Evolutionary conservation across 2,113 vertebrate genomes (phyloP).

Genomic region (Salvelinus fontinalis): DNA sequence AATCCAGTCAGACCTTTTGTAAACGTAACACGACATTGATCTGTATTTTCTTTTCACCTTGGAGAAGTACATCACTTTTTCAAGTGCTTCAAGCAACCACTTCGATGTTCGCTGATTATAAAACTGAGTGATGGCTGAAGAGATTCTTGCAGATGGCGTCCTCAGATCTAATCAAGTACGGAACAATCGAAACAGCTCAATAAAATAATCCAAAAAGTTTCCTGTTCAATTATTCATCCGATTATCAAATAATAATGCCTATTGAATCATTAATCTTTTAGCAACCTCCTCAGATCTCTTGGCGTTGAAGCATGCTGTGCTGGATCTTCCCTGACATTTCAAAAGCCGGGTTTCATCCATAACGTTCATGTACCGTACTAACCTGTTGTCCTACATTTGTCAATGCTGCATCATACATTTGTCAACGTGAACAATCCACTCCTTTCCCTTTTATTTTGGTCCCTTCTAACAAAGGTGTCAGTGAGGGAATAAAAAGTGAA

Average conservation of each 20-base stretch:
- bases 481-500: not conserved
- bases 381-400: constrained; percentile 40
- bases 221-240: constrained; percentile 26
- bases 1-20: too few relatives aligned
- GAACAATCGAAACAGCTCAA: not conserved
- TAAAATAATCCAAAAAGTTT: constrained; percentile 5
- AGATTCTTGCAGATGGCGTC: not conserved
- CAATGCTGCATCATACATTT: constrained; percentile 6
- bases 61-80: too few relatives aligned
- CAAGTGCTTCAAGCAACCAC: too few relatives aligned
- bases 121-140: too few relatives aligned
- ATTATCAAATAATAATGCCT: constrained; percentile 27
- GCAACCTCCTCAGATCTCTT: constrained; percentile 7
- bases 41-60: too few relatives aligned
- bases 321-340: constrained; percentile 52
- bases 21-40: too few relatives aligned
- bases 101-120: too few relatives aligned
- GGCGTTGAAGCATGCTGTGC: constrained; percentile 4
- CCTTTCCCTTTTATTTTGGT: not conserved
- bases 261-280: constrained; percentile 27
- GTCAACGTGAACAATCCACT: not conserved
- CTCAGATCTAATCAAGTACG: not conserved
- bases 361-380: constrained; percentile 19
- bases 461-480: not conserved
- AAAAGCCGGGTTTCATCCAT: constrained; percentile 53